These are phyloP conservation scores for Hanleya hanleyi DNA, from an alignment of 2,888 invertebrate genomes.

Conservation along the genomic window DNA sequence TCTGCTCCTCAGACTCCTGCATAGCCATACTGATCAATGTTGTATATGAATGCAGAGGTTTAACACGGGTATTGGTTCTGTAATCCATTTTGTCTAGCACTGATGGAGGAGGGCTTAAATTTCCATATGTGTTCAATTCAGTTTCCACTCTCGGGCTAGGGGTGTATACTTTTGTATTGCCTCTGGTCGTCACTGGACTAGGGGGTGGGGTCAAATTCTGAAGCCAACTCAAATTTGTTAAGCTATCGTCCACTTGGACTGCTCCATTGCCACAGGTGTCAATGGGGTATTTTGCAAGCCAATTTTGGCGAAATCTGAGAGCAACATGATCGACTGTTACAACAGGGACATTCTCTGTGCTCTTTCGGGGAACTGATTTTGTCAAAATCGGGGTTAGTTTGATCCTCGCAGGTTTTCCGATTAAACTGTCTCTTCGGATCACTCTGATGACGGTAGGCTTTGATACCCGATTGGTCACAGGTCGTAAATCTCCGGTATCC, in stretches of 20 bases:
- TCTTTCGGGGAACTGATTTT: too few relatives aligned
- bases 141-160: conserved; percentile 70
- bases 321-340: conserved; percentile 63
- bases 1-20: conserved; percentile 87
- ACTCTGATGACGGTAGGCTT: too few relatives aligned
- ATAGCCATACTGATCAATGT: conserved; percentile 94
- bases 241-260: conserved; percentile 78
- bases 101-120: conserved; percentile 48
- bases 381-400: too few relatives aligned
- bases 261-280: conserved; percentile 62
- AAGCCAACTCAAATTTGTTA: conserved; percentile 91
- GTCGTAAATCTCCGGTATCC: too few relatives aligned
- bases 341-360: conserved; percentile 43
- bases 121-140: conserved; percentile 57
- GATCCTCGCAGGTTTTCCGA: too few relatives aligned
- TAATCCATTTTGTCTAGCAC: conserved; percentile 80
- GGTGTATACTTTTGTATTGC: too few relatives aligned
- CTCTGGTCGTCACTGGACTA: too few relatives aligned
- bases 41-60: conserved; percentile 93
- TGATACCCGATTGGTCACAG: too few relatives aligned
- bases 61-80: conserved; percentile 84
- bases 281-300: conserved; percentile 68
- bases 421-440: too few relatives aligned
- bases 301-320: conserved; percentile 67
- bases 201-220: conserved; percentile 85